phyloP scores from a whole-genome alignment of 2,113 vertebrate species.

The Tetrax tetrax region DNA sequence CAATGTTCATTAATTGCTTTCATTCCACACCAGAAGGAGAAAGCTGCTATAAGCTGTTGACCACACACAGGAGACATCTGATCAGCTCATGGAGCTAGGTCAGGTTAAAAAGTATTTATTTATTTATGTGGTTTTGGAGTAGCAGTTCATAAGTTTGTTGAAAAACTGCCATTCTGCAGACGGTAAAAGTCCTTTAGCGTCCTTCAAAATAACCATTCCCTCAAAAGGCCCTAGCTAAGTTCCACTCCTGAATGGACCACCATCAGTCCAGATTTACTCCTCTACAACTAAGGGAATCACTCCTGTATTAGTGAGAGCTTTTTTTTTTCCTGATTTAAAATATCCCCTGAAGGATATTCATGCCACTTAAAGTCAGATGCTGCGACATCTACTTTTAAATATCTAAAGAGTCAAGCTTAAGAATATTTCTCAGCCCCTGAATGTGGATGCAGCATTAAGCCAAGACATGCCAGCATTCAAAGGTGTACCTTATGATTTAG shows the following conservation, averaged over 20 bases:
- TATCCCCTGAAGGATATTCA: not conserved
- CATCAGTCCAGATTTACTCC: not conserved
- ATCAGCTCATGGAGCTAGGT: constrained; percentile 39
- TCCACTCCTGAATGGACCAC: not conserved
- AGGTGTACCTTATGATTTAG: accelerated
- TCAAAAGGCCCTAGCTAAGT: not conserved
- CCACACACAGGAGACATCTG: not conserved
- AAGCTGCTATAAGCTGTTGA: not conserved
- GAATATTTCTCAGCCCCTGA: not conserved
- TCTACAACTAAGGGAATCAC: not conserved
- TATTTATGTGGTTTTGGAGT: constrained; percentile 20
- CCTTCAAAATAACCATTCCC: constrained; percentile 18
- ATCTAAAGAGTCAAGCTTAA: not conserved
- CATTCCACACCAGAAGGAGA: constrained; percentile 17
- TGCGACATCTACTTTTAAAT: not conserved
- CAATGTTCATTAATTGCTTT: constrained; percentile 49
- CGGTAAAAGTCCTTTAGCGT: not conserved
- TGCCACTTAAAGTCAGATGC: not conserved
- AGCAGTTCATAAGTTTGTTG: constrained; percentile 5
- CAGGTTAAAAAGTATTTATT: constrained; percentile 36
- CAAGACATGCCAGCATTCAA: not conserved
- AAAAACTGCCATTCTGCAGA: constrained; percentile 1
- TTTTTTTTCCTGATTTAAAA: not conserved
- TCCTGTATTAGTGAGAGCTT: not conserved
- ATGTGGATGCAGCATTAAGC: not conserved